These are phyloP conservation scores for Xylophagus ater DNA, from an alignment of 2,888 invertebrate genomes.

Conservation along the genomic window DNA sequence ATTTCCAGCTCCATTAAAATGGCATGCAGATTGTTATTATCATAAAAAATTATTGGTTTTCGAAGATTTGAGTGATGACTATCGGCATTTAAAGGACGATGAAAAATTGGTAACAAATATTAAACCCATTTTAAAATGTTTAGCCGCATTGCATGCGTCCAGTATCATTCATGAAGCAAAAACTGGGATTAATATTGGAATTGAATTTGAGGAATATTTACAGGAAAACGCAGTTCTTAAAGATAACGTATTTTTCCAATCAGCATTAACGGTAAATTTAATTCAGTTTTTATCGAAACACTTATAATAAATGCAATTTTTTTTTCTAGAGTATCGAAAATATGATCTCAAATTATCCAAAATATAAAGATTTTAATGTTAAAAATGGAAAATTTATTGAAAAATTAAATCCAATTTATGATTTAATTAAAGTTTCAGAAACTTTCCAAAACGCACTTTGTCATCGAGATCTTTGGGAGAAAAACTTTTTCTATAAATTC, in stretches of 20 bases:
- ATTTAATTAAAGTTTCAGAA: too few relatives aligned
- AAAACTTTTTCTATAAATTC: slow-evolving; percentile 26
- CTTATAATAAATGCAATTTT: too few relatives aligned
- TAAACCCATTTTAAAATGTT: slow-evolving; percentile 23
- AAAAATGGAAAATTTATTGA: too few relatives aligned
- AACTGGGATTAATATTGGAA: slow-evolving; percentile 13
- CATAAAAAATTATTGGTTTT: slow-evolving; percentile 3
- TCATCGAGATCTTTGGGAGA: slow-evolving; percentile 30
- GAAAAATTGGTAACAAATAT: slow-evolving; percentile 19
- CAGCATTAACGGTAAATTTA: slow-evolving; percentile 1
- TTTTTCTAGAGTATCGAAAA: too few relatives aligned
- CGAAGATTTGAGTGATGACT: slow-evolving; percentile 7
- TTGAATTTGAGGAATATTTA: neutral
- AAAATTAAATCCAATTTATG: too few relatives aligned
- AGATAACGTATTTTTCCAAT: neutral
- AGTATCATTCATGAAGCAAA: slow-evolving; percentile 27
- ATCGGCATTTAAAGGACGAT: slow-evolving; percentile 3
- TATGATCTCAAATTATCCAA: too few relatives aligned
- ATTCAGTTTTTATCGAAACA: too few relatives aligned
- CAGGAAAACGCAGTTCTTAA: neutral
- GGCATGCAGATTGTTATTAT: slow-evolving; percentile 6
- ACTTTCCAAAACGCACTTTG: slow-evolving; percentile 27
- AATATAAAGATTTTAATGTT: too few relatives aligned
- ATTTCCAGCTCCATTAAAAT: slow-evolving; percentile 4
- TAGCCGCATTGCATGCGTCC: slow-evolving; percentile 33